Conservation (phyloP, 1,140 invertebrate genomes). For the Batillaria attramentaria region DNA sequence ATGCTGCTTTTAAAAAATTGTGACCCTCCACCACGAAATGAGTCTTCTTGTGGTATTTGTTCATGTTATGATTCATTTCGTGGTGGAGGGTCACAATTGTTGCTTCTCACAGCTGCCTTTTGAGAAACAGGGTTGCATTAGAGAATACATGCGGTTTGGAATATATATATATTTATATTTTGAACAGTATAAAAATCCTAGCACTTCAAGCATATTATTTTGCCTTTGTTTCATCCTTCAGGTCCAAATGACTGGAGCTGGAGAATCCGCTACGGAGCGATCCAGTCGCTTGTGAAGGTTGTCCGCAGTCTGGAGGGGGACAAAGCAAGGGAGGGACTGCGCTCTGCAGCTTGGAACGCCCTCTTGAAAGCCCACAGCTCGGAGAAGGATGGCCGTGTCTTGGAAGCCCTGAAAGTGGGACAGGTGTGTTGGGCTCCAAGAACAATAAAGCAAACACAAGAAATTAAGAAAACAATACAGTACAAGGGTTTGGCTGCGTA, state of each 20-base stretch:
- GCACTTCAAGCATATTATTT: background rate
- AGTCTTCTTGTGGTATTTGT: too few relatives aligned
- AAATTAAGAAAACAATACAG: background rate
- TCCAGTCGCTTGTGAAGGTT: constrained; percentile 68
- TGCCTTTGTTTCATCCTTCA: constrained; percentile 39
- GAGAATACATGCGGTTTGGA: too few relatives aligned
- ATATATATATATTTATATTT: too few relatives aligned
- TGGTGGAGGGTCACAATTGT: too few relatives aligned
- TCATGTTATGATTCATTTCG: too few relatives aligned
- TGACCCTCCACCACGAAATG: too few relatives aligned
- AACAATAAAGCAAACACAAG: background rate
- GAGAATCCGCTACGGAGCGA: constrained; percentile 68
- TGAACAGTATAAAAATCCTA: constrained; percentile 1
- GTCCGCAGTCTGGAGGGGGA: constrained; percentile 59
- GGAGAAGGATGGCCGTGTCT: constrained; percentile 68
- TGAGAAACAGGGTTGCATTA: too few relatives aligned
- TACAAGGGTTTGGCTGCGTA: background rate
- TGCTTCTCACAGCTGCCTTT: background rate
- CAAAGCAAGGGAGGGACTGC: constrained; percentile 61
- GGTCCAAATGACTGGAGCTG: constrained; percentile 70
- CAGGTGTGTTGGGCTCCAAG: constrained; percentile 55
- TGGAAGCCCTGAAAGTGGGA: constrained; percentile 70
- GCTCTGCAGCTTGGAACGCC: constrained; percentile 64
- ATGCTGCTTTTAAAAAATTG: too few relatives aligned
- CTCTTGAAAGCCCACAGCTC: constrained; percentile 61